Evolutionary conservation across 2,113 vertebrate genomes (phyloP).

Genomic region (Pluvianellus socialis): DNA sequence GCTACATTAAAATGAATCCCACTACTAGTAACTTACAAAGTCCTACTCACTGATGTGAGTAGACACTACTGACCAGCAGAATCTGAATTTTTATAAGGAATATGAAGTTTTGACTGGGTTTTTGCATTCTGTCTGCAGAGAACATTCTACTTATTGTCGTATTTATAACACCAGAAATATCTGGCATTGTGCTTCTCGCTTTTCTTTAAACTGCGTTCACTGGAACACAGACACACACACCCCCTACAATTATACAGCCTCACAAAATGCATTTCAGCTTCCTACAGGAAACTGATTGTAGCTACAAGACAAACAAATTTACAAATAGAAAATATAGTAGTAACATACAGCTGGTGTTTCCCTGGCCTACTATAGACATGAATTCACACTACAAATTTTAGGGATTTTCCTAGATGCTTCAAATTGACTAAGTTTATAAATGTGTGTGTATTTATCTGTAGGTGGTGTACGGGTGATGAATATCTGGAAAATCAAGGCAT

Average conservation of each 20-base stretch:
- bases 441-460: background rate
- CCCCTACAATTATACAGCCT: background rate
- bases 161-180: background rate
- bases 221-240: background rate
- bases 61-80: background rate
- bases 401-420: background rate
- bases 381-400: background rate
- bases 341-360: background rate
- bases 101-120: background rate
- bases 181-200: background rate
- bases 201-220: background rate
- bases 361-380: background rate
- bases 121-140: background rate
- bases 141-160: background rate
- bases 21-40: background rate
- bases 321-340: background rate
- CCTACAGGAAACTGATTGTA: background rate
- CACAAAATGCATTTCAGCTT: background rate
- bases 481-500: slow-evolving; percentile 82
- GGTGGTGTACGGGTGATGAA: slow-evolving; percentile 77
- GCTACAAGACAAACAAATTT: background rate
- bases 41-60: background rate
- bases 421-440: background rate
- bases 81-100: background rate
- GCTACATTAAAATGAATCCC: background rate